Conservation (phyloP, 2,797 vertebrate species). For the Eurystomus glaucurus region DNA sequence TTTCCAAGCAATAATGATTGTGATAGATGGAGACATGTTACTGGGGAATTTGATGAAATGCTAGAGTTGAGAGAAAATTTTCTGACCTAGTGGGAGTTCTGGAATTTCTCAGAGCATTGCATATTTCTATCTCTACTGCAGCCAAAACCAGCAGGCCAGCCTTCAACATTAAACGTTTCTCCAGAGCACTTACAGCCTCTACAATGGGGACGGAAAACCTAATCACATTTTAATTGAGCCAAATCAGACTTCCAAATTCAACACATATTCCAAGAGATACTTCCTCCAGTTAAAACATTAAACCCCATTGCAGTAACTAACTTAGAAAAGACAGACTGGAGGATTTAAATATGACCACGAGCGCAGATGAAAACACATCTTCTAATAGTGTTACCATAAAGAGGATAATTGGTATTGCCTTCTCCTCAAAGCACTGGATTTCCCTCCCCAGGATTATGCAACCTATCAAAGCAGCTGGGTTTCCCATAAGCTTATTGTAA, state of each 20-base stretch:
- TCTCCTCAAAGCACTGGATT: neutral
- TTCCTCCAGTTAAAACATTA: constrained; percentile 28
- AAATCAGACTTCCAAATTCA: constrained; percentile 66
- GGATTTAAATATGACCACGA: neutral
- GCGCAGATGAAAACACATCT: neutral
- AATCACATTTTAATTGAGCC: constrained; percentile 69
- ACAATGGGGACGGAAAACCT: constrained; percentile 69
- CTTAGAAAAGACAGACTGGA: neutral
- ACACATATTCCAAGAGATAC: constrained; percentile 27
- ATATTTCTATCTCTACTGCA: constrained; percentile 34
- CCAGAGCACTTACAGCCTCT: constrained; percentile 44
- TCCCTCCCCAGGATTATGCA: neutral
- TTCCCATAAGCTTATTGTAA: constrained; percentile 4
- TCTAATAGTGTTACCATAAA: neutral
- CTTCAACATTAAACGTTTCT: constrained; percentile 62
- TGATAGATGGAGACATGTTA: constrained; percentile 42
- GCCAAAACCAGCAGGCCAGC: constrained; percentile 70
- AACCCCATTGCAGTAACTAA: neutral
- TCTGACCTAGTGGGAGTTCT: constrained; percentile 68
- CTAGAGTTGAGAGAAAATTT: constrained; percentile 22
- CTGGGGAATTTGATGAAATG: constrained; percentile 49
- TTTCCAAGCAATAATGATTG: constrained; percentile 58
- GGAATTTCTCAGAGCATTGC: constrained; percentile 71
- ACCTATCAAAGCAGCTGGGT: neutral
- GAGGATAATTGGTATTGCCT: neutral